phyloP scores from a whole-genome alignment of 2,113 vertebrate genomes.

The Rynchops niger region DNA sequence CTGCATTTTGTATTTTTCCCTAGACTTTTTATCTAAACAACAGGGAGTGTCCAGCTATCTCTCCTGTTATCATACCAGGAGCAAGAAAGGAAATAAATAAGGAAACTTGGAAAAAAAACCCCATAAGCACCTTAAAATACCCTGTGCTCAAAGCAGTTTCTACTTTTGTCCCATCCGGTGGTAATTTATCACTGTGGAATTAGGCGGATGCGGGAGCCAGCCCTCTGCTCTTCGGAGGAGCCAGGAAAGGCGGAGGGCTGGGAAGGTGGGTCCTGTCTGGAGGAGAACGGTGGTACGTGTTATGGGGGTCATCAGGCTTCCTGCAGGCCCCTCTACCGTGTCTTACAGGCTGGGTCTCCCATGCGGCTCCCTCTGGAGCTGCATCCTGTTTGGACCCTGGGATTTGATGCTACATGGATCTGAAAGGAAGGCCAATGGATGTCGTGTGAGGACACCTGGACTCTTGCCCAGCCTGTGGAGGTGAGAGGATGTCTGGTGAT shows the following conservation, averaged over 20 bases:
- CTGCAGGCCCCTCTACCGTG: not conserved
- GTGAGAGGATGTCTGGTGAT: not conserved
- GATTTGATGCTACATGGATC: not conserved
- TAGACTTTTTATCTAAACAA: not conserved
- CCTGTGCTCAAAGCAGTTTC: not conserved
- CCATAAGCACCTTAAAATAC: not conserved
- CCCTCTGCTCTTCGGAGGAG: constrained; percentile 1
- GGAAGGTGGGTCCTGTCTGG: not conserved
- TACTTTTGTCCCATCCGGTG: constrained; percentile 17
- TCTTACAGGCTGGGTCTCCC: not conserved
- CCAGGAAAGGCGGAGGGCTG: constrained; percentile 15
- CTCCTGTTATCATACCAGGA: not conserved
- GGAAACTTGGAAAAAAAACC: not conserved
- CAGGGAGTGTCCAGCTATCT: not conserved
- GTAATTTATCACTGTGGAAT: not conserved
- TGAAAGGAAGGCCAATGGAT: not conserved
- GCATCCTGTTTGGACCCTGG: constrained; percentile 3
- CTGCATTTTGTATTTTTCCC: not conserved
- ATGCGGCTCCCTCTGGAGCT: not conserved
- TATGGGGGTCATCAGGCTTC: not conserved
- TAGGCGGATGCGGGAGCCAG: not conserved
- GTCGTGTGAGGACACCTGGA: not conserved
- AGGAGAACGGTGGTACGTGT: not conserved
- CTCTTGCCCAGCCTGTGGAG: not conserved
- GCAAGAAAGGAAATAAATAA: constrained; percentile 31